phyloP scores from a whole-genome alignment of 2,888 invertebrate genomes.

The Melangyna quadrimaculata region DNA sequence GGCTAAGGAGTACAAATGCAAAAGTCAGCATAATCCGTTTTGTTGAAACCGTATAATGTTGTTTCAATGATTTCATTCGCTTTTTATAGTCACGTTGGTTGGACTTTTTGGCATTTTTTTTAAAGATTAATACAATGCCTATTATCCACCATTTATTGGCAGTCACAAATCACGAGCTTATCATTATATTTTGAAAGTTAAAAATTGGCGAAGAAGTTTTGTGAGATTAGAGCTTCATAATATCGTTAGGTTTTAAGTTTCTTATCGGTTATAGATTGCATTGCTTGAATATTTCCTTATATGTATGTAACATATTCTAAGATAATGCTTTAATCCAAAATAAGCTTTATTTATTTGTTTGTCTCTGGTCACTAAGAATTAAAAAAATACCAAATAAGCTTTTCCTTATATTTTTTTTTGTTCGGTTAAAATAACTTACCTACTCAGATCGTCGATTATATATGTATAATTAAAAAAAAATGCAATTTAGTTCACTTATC shows the following conservation, averaged over 20 bases:
- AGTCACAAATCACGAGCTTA: neutral
- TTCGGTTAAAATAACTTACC: too few species aligned
- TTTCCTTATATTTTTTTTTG: neutral
- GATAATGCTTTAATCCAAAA: neutral
- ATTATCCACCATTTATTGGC: neutral
- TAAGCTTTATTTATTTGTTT: neutral
- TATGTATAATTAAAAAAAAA: too few species aligned
- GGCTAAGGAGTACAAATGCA: neutral
- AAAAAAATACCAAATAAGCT: neutral
- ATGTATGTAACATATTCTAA: neutral
- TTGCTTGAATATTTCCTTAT: neutral
- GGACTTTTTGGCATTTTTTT: neutral
- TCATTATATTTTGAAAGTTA: neutral
- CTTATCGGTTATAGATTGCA: constrained; percentile 12
- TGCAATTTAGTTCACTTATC: too few species aligned
- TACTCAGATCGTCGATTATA: too few species aligned
- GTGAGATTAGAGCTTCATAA: neutral
- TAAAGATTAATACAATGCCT: neutral
- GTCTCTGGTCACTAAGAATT: neutral
- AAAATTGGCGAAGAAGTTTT: constrained; percentile 3
- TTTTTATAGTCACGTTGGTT: neutral
- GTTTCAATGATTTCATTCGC: neutral
- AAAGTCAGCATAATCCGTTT: constrained; percentile 1
- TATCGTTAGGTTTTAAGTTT: neutral
- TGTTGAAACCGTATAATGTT: neutral